A percentile compares a stretch with the other conserved stretches of the same genome.
Conservation (phyloP, 2,797 vertebrate genomes). For the Gymnoscopelus braueri region DNA sequence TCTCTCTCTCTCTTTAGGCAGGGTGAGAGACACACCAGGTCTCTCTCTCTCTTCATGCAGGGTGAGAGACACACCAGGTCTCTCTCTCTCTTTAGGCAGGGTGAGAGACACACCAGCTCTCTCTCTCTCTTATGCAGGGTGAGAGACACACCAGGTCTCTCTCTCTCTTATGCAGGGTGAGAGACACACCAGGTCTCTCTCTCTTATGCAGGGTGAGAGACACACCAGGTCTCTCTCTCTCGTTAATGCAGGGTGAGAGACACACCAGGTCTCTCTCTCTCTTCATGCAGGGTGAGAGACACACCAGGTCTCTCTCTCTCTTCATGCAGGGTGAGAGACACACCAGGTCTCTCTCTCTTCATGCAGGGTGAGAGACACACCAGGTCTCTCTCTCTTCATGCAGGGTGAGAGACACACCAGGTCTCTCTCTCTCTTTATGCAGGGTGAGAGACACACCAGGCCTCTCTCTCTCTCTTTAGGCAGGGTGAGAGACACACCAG, state of each 20-base stretch:
- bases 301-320: slow-evolving; percentile 83
- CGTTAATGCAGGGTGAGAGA: slow-evolving; percentile 60
- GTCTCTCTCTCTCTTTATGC: too few species aligned
- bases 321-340: slow-evolving; percentile 68
- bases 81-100: slow-evolving; percentile 74
- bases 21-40: slow-evolving; percentile 77
- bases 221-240: slow-evolving; percentile 86
- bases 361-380: slow-evolving; percentile 69
- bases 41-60: too few species aligned
- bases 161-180: slow-evolving; percentile 57
- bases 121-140: slow-evolving; percentile 65
- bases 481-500: slow-evolving; percentile 64
- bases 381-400: too few species aligned
- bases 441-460: slow-evolving; percentile 76
- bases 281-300: slow-evolving; percentile 68
- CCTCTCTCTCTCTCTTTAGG: too few species aligned
- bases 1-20: too few species aligned
- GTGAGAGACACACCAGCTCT: slow-evolving; percentile 82
- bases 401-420: slow-evolving; percentile 76
- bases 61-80: slow-evolving; percentile 78
- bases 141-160: slow-evolving; percentile 81
- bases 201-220: slow-evolving; percentile 60
- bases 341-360: too few species aligned
- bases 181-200: slow-evolving; percentile 83
- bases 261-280: too few species aligned